Evolutionary conservation across 2,113 vertebrate species (phyloP), one percentile per base, ranked within the genome.

Genomic region (Caranx ignobilis): DNA sequence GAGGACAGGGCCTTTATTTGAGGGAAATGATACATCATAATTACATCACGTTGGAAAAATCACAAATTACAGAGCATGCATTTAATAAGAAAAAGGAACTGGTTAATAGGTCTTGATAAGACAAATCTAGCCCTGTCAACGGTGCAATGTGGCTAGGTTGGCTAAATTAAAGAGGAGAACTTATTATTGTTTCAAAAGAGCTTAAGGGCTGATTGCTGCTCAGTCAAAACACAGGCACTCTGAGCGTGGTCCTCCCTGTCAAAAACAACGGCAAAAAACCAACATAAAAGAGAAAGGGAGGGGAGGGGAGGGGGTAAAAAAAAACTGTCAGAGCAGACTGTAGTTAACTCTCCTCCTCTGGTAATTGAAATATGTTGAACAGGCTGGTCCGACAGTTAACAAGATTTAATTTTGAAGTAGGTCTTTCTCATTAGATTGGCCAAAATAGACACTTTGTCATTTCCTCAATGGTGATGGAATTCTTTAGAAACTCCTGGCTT

Each of bases 21-120:
- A 92, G 85, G 82, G 83, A 92, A 91, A 93, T 92, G 91, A 92
- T 93, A 92, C 87, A 91, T 91, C 90, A 91, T 94, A 93, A 94
- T 93, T 93, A 94, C 87, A 93, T 90, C 90, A 90, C 52, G 57
- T 90, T 85, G 82, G 75, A 69, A 81, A 91, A 89, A 84, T 91
- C 83, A 87, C 84, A 87, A 90, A 93, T 92, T 90, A 91, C 85
- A 76, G 72, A 74, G 84, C 84, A 82, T 67, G 82, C 90, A 88
- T 93, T 94, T 93, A 93, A 94, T 92, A 93, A 93, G 86, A 93
- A 93, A 92, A 90, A 89, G 87, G 79, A 89, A 92, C 91, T 83
- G 88, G 87, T 90, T 94, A 92, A 93, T 91, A 92, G 91, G 87
- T 86, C 87, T 72, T 88, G 89, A 93, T 93, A 91, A 91, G 88